Evolutionary conservation across 2,113 vertebrate genomes (phyloP), one percentile per base, ranked within the genome.

Genomic region (Apodemus speciosus): DNA sequence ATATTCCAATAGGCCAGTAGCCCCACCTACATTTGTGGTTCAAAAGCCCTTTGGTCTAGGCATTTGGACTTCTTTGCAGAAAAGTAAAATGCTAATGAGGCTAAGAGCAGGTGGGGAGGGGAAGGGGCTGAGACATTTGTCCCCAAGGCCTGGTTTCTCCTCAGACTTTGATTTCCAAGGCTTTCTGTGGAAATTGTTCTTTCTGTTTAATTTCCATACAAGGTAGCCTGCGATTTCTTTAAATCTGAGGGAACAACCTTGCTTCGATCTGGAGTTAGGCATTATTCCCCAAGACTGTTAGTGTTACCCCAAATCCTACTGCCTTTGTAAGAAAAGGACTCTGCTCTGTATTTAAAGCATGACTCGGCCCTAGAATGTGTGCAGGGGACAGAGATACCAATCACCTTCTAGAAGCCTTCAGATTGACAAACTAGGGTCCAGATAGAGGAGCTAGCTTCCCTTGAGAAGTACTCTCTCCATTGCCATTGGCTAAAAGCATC

Each of bases 1-100:
- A 11, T 23, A 6, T 66, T 79, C 88, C 4, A 16, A 6, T 10
- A 40, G 51, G 21, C 69, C 40, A 1, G 27, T 0, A 35, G 35
- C 77, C 10, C 3, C n/a, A 35, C 62, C 40, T 68, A 85, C 40
- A 4, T 76, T 92, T 71, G 58, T 76, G 53, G 73, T 64, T 95
- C 92, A 53, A n/a, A 94, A 81, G 49, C 58, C 58, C 40, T 92
- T 68, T 6, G n/a, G 43, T 68, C 43, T 68, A 20, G 58, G 76
- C 23, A 13, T 46, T 79, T 66, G 66, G 68, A 86, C 68, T 88
- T 92, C 79, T 94, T 68, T 75, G 35, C 73, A 85, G 79, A 92
- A 84, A 93, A 92, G 51, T 89, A 35, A 94, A 93, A 94, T 91
- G 89, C 51, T 85, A 94, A 93, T 87, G 86, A 92, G 79, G 84